phyloP scores from a whole-genome alignment of 2,888 invertebrate species.

The Poecilus cupreus region DNA sequence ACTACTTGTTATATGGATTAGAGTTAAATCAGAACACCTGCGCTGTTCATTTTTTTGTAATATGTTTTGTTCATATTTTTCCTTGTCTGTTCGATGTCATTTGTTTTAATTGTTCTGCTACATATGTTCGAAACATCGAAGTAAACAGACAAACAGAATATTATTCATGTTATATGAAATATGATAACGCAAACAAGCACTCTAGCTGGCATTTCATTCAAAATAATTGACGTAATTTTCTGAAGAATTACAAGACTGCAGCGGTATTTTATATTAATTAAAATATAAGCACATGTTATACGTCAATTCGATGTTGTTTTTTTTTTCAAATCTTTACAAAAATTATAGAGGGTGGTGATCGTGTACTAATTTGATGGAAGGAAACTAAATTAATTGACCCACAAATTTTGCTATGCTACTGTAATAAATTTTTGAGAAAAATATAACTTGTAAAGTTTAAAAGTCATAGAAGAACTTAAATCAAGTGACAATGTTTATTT shows the following conservation, averaged over 20 bases:
- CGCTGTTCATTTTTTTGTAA: too few species aligned
- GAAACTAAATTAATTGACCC: too few species aligned
- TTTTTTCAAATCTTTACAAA: too few species aligned
- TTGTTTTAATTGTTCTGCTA: neutral
- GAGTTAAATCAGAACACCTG: too few species aligned
- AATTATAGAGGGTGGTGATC: too few species aligned
- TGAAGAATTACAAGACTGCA: neutral
- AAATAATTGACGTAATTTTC: slow-evolving; percentile 40
- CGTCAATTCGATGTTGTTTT: neutral
- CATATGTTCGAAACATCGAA: neutral
- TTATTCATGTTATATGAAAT: slow-evolving; percentile 3
- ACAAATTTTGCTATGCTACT: too few species aligned
- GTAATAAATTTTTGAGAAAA: too few species aligned
- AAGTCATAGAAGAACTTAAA: too few species aligned
- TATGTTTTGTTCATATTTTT: too few species aligned
- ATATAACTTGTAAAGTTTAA: too few species aligned
- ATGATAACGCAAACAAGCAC: neutral
- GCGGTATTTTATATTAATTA: neutral
- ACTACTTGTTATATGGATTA: too few species aligned
- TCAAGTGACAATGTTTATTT: neutral
- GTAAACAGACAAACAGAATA: neutral
- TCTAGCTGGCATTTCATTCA: slow-evolving; percentile 33
- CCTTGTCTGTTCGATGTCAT: neutral
- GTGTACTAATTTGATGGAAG: too few species aligned
- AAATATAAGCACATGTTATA: neutral